Evolutionary conservation across 2,113 vertebrate genomes (phyloP).

Genomic region (Microtus ochrogaster): DNA sequence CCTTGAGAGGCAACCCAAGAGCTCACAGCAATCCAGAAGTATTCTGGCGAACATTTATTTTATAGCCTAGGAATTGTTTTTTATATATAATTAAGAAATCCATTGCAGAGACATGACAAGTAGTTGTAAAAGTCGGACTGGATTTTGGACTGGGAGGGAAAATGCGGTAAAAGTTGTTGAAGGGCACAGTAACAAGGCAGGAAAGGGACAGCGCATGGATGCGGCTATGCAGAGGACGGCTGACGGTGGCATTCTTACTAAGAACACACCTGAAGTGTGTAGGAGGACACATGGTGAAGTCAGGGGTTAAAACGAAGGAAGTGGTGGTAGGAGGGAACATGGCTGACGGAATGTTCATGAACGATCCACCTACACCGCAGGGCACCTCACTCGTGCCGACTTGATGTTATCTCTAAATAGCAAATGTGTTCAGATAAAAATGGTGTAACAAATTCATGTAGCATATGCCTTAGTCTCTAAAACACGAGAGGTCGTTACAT

Average conservation of each 20-base stretch:
- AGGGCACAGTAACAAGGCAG: not conserved
- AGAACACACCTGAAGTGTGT: not conserved
- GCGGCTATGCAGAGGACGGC: too few species aligned
- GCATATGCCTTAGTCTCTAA: not conserved
- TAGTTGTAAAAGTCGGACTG: not conserved
- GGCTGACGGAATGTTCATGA: not conserved
- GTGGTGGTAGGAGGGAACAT: not conserved
- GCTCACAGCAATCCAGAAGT: not conserved
- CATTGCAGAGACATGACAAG: not conserved
- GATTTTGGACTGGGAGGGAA: not conserved
- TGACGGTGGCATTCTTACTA: not conserved
- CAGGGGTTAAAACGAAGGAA: not conserved
- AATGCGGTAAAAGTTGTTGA: not conserved
- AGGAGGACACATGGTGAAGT: not conserved
- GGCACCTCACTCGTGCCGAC: not conserved
- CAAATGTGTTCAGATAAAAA: not conserved
- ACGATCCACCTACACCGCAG: not conserved
- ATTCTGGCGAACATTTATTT: not conserved
- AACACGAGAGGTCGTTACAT: not conserved
- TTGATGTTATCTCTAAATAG: not conserved
- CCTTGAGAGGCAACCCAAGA: not conserved
- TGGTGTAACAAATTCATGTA: not conserved
- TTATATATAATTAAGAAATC: slow-evolving; percentile 16
- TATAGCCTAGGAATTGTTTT: not conserved
- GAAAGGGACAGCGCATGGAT: not conserved